These are phyloP conservation scores for Ceyx melanurus DNA, from an alignment of 2,113 vertebrate genomes.

Conservation along the genomic window DNA sequence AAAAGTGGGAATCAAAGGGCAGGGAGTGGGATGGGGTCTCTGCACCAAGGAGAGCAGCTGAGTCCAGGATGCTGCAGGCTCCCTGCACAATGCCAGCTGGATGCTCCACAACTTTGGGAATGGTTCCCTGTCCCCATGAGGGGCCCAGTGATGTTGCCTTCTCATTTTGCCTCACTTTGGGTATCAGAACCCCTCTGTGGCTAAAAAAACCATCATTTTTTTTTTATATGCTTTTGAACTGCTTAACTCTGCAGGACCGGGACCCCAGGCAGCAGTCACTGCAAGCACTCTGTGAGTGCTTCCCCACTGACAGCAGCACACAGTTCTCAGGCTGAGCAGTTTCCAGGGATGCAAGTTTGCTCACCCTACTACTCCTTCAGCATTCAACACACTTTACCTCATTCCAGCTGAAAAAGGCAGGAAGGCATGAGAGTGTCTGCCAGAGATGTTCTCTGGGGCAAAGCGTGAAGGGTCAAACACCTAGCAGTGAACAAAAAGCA, in stretches of 20 bases:
- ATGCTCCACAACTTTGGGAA: background rate
- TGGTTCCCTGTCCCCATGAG: background rate
- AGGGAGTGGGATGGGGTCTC: background rate
- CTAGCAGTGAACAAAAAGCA: constrained; percentile 49
- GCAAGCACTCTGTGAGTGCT: background rate
- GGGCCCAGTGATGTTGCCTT: background rate
- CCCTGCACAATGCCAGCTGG: background rate
- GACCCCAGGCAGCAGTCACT: background rate
- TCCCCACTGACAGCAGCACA: background rate
- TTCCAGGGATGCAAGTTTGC: background rate
- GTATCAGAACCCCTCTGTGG: background rate
- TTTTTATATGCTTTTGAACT: background rate
- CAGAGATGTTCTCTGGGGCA: constrained; percentile 79
- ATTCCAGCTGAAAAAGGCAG: constrained; percentile 82
- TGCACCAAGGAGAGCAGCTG: background rate
- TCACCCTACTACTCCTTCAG: background rate
- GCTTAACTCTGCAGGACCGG: background rate
- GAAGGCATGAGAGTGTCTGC: constrained; percentile 81
- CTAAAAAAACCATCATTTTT: background rate
- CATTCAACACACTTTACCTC: constrained; percentile 27
- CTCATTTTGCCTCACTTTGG: background rate
- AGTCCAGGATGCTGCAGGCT: background rate
- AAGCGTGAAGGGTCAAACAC: constrained; percentile 85
- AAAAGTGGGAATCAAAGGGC: background rate
- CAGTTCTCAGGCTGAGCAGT: background rate